Conservation (phyloP, 92 coral and sea anemone species). For the Pocillopora grandis region DNA sequence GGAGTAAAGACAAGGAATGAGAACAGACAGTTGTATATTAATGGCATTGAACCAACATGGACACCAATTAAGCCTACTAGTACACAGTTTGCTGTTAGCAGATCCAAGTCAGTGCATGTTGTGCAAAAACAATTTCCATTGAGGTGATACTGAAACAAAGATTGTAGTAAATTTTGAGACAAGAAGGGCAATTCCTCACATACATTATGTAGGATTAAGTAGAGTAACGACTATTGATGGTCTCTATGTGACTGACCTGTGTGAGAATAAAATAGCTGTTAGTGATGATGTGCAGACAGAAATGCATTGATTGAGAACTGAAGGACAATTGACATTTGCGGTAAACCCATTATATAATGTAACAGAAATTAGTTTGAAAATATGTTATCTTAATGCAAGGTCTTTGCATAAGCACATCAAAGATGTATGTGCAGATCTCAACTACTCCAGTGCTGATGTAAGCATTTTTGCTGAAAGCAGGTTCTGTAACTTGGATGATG, state of each 20-base stretch:
- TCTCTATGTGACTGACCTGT: conserved; percentile 28
- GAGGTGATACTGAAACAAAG: conserved; percentile 67
- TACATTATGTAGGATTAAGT: too few relatives aligned
- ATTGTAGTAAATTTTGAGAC: conserved; percentile 62
- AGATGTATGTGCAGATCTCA: conserved; percentile 58
- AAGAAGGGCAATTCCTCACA: too few relatives aligned
- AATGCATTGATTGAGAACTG: conserved; percentile 37
- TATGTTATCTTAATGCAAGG: conserved; percentile 31
- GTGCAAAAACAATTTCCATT: conserved; percentile 69
- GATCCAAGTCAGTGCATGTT: conserved; percentile 62
- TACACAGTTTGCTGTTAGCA: conserved; percentile 78
- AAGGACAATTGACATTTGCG: conserved; percentile 37
- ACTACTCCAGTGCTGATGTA: conserved; percentile 67
- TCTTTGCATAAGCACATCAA: conserved; percentile 58
- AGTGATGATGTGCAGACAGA: conserved; percentile 71
- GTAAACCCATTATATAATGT: conserved; percentile 54
- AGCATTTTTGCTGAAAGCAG: conserved; percentile 60
- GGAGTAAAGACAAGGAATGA: background rate
- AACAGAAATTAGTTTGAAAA: conserved; percentile 41
- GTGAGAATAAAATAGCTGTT: conserved; percentile 75
- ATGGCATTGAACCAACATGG: conserved; percentile 64
- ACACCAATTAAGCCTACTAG: conserved; percentile 74
- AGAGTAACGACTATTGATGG: too few relatives aligned
- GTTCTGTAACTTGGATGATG: conserved; percentile 52
- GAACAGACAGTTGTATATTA: conserved; percentile 43